phyloP scores from a whole-genome alignment of 2,888 invertebrate species.

The Idaea dimidiata region DNA sequence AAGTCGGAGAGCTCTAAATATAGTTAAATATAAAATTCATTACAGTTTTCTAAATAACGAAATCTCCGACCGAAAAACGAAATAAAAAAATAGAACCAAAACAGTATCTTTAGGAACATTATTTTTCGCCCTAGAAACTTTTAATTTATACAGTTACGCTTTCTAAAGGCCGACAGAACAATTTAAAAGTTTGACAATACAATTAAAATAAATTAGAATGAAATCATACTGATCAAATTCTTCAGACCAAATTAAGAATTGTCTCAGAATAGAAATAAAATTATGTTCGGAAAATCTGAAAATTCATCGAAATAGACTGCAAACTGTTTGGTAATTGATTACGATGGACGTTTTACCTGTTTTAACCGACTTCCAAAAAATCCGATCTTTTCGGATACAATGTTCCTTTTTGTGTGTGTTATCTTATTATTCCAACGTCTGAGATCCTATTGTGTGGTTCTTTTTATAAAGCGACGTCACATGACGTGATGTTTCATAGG shows the following conservation, averaged over 20 bases:
- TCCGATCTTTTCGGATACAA: too few relatives aligned
- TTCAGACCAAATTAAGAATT: not conserved
- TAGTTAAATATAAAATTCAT: too few relatives aligned
- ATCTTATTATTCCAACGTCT: too few relatives aligned
- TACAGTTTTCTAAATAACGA: too few relatives aligned
- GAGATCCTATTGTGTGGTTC: too few relatives aligned
- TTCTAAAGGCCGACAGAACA: not conserved
- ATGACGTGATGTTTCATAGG: too few relatives aligned
- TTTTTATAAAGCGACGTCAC: too few relatives aligned
- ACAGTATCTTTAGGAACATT: not conserved
- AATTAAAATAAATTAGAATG: slow-evolving; percentile 1
- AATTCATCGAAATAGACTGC: not conserved
- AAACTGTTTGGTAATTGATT: not conserved
- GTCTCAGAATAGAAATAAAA: not conserved
- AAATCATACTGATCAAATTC: not conserved
- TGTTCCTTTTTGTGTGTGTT: too few relatives aligned
- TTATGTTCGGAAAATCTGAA: not conserved
- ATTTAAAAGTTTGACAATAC: slow-evolving; percentile 1
- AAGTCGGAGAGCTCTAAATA: too few relatives aligned
- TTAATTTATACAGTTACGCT: not conserved
- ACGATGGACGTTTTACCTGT: not conserved
- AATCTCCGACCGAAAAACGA: too few relatives aligned
- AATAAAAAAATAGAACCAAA: too few relatives aligned
- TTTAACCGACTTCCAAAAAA: too few relatives aligned
- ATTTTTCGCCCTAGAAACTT: not conserved